phyloP scores from a whole-genome alignment of 2,888 invertebrate genomes.

The Troides aeacus region DNA sequence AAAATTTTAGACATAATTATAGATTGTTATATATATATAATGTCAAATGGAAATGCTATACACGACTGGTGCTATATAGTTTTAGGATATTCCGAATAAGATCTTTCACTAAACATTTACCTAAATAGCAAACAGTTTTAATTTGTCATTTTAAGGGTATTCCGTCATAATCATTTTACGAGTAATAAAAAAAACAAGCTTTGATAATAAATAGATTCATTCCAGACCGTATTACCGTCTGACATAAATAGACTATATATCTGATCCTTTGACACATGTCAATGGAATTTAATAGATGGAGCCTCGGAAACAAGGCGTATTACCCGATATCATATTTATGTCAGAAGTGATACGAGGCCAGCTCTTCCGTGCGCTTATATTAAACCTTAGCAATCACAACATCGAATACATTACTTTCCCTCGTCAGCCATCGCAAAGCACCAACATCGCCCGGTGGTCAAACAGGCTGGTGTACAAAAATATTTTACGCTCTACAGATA shows the following conservation, averaged over 20 bases:
- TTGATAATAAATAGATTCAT: too few relatives aligned
- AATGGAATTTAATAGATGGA: constrained; percentile 1
- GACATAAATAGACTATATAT: neutral
- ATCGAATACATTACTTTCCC: constrained; percentile 49
- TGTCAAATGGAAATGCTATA: neutral
- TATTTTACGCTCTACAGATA: constrained; percentile 35
- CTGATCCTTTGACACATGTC: neutral
- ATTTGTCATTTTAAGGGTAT: too few relatives aligned
- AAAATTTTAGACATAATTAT: constrained; percentile 32
- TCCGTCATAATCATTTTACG: too few relatives aligned
- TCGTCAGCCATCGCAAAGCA: constrained; percentile 62
- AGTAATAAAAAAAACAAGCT: too few relatives aligned
- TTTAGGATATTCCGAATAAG: too few relatives aligned
- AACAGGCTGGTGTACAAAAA: constrained; percentile 57
- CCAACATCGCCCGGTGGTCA: constrained; percentile 74
- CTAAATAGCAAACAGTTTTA: too few relatives aligned
- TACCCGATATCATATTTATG: constrained; percentile 17
- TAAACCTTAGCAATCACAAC: constrained; percentile 52
- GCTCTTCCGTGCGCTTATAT: constrained; percentile 33
- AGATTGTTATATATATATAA: constrained; percentile 20
- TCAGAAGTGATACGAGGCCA: constrained; percentile 23
- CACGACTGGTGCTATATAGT: too few relatives aligned
- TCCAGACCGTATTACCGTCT: neutral
- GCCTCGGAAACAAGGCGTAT: neutral
- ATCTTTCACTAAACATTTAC: too few relatives aligned